Evolutionary conservation across 2,888 invertebrate species (phyloP).

Genomic region (Colletes collaris): DNA sequence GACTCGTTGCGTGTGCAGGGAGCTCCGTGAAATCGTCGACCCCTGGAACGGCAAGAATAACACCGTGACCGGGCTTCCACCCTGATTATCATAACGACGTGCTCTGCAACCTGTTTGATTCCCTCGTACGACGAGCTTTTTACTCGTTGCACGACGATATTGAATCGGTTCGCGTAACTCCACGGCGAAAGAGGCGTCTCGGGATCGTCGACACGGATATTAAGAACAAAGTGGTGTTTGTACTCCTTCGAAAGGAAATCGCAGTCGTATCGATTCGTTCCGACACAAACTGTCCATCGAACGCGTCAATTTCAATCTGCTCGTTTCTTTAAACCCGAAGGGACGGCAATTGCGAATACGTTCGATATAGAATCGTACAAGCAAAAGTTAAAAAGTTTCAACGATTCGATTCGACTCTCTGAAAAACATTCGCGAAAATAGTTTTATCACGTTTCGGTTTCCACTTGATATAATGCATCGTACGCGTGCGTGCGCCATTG

Average conservation of each 20-base stretch:
- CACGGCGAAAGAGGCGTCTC: neutral
- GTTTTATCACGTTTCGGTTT: too few relatives aligned
- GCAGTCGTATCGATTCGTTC: neutral
- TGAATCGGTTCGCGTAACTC: neutral
- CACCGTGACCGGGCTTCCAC: slow-evolving; percentile 20
- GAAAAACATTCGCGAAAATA: too few relatives aligned
- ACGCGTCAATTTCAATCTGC: too few relatives aligned
- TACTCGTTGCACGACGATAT: slow-evolving; percentile 13
- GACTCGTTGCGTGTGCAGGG: slow-evolving; percentile 16
- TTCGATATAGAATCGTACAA: too few relatives aligned
- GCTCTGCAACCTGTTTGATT: slow-evolving; percentile 53
- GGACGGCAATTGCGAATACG: too few relatives aligned
- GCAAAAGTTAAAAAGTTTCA: too few relatives aligned
- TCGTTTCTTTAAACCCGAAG: too few relatives aligned
- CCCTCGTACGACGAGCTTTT: slow-evolving; percentile 1
- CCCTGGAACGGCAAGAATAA: slow-evolving; percentile 20
- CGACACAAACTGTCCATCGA: neutral
- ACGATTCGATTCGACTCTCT: too few relatives aligned
- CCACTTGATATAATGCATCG: too few relatives aligned
- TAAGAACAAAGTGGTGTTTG: slow-evolving; percentile 34
- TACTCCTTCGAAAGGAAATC: neutral
- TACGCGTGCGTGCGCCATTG: too few relatives aligned
- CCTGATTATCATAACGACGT: slow-evolving; percentile 50
- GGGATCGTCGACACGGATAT: slow-evolving; percentile 14
- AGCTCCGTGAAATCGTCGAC: neutral